phyloP scores from a whole-genome alignment of 1,140 invertebrate genomes.

The Lysiphlebus fabarum region DNA sequence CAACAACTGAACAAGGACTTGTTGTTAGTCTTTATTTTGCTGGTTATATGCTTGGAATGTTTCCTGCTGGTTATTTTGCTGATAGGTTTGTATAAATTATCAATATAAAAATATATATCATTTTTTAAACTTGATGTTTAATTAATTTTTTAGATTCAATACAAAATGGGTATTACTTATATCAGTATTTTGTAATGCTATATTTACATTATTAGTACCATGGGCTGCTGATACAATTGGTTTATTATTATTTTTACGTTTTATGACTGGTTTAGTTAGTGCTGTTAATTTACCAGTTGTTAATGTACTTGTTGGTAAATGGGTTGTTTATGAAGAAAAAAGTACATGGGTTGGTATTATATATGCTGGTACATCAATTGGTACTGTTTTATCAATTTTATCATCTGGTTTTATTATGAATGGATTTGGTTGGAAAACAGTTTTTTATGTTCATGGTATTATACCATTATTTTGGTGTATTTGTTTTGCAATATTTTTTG shows the following conservation, averaged over 20 bases:
- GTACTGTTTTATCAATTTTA: constrained; percentile 73
- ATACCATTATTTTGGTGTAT: constrained; percentile 68
- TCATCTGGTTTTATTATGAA: constrained; percentile 67
- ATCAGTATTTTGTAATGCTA: constrained; percentile 71
- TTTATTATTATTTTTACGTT: constrained; percentile 54
- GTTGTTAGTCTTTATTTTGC: constrained; percentile 80
- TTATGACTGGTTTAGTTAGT: constrained; percentile 61
- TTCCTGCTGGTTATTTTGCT: constrained; percentile 60
- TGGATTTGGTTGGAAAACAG: constrained; percentile 67
- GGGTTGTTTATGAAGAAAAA: constrained; percentile 52
- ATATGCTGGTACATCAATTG: constrained; percentile 68
- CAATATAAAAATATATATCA: too few relatives aligned
- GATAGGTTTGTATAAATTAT: constrained; percentile 44
- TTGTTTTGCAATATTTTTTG: constrained; percentile 64
- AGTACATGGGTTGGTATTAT: constrained; percentile 59
- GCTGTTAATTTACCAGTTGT: constrained; percentile 49
- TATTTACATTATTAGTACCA: constrained; percentile 70
- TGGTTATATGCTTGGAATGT: constrained; percentile 76
- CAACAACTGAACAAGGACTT: constrained; percentile 64
- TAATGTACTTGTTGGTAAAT: constrained; percentile 48
- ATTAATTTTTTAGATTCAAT: constrained; percentile 56
- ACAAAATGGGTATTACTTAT: constrained; percentile 79
- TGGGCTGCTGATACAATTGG: constrained; percentile 56
- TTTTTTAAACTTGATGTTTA: too few relatives aligned
- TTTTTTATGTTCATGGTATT: constrained; percentile 77